A percentile compares a stretch with the other conserved stretches of the same genome.
Conservation (phyloP, 2,888 invertebrate species). For the Kuschelorhynchus macadamiae region DNA sequence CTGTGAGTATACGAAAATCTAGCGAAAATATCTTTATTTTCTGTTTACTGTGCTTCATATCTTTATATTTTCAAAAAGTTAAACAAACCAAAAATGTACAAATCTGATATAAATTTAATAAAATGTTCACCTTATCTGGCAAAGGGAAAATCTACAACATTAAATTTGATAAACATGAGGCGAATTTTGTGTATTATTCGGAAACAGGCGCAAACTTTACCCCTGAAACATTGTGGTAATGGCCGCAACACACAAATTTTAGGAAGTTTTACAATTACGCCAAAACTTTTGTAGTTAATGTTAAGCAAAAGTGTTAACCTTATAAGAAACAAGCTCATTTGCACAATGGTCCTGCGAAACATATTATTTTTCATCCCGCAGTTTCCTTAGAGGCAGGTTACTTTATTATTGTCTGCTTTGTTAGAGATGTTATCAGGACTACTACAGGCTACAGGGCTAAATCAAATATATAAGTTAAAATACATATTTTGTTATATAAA, state of each 20-base stretch:
- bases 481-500: no score
- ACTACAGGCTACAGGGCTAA: no score
- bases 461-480: no score
- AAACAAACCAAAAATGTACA: no score
- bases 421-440: no score
- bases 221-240: conserved; percentile 63
- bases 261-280: conserved; percentile 67
- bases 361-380: conserved; percentile 44
- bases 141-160: conserved; percentile 61
- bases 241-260: conserved; percentile 65
- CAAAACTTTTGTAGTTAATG: conserved; percentile 65
- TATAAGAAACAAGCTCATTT: conserved; percentile 56
- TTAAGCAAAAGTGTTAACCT: conserved; percentile 63
- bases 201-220: conserved; percentile 54
- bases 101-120: no score
- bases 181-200: conserved; percentile 56
- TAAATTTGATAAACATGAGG: conserved; percentile 12
- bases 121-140: conserved; percentile 63
- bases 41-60: no score
- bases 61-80: no score
- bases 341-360: conserved; percentile 56
- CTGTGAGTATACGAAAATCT: no score
- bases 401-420: no score
- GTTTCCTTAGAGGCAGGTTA: conserved; percentile 10
- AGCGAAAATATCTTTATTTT: no score